Evolutionary conservation across 2,888 invertebrate genomes (phyloP).

Genomic region (Thera britannica): DNA sequence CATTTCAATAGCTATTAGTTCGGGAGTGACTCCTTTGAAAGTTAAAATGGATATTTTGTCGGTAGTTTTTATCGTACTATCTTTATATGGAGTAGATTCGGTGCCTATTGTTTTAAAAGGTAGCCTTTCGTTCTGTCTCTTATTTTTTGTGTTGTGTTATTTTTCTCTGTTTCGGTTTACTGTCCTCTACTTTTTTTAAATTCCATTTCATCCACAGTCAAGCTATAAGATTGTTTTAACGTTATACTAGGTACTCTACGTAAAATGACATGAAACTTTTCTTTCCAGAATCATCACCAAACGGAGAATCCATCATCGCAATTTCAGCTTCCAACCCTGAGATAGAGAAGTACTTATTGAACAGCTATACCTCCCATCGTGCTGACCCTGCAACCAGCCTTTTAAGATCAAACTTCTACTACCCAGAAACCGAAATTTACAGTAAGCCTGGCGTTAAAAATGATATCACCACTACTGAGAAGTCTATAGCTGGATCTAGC

Average conservation of each 20-base stretch:
- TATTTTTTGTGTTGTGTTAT: background rate
- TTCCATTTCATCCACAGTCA: background rate
- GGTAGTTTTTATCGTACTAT: slow-evolving; percentile 27
- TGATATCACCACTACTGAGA: slow-evolving; percentile 55
- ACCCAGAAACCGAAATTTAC: slow-evolving; percentile 23
- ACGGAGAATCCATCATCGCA: slow-evolving; percentile 61
- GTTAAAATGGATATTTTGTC: slow-evolving; percentile 40
- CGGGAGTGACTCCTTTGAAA: slow-evolving; percentile 37
- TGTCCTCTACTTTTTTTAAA: background rate
- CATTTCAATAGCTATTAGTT: slow-evolving; percentile 41
- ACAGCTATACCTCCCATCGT: slow-evolving; percentile 43
- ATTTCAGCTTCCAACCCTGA: slow-evolving; percentile 65
- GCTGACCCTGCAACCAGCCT: slow-evolving; percentile 32
- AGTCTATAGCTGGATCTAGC: slow-evolving; percentile 53
- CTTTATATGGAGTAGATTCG: slow-evolving; percentile 41
- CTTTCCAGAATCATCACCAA: slow-evolving; percentile 60
- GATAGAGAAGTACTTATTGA: slow-evolving; percentile 55
- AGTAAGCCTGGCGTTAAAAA: slow-evolving; percentile 43
- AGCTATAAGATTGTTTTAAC: background rate
- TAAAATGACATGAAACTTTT: background rate
- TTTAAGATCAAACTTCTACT: slow-evolving; percentile 31
- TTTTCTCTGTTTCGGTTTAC: background rate
- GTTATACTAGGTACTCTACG: too few species aligned
- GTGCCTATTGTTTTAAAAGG: slow-evolving; percentile 64
- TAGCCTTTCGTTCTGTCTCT: slow-evolving; percentile 29